These are phyloP conservation scores for Anableps anableps DNA, from an alignment of 2,797 vertebrate genomes.

Conservation along the genomic window DNA sequence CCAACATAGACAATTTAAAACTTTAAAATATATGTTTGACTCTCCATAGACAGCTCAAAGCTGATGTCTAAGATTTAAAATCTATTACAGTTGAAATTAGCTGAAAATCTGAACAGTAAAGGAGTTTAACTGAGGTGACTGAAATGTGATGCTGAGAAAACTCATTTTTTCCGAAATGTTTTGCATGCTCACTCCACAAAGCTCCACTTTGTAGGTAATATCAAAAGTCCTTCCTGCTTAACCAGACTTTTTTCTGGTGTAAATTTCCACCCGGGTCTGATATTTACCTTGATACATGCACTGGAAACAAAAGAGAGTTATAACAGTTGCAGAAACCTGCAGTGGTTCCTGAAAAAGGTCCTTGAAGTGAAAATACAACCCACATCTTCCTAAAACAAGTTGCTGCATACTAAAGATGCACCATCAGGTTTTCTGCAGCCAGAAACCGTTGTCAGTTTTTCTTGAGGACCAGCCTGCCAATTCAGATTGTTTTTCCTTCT, in stretches of 20 bases:
- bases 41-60: not conserved
- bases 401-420: not conserved
- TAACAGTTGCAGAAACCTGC: not conserved
- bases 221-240: not conserved
- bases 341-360: not conserved
- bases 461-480: not conserved
- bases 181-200: not conserved
- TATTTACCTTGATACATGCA: not conserved
- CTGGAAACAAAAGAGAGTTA: not conserved
- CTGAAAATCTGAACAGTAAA: not conserved
- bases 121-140: constrained; percentile 4
- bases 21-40: not conserved
- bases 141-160: not conserved
- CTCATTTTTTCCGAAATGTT: not conserved
- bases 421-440: not conserved
- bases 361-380: not conserved
- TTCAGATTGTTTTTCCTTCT: not conserved
- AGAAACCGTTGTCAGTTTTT: not conserved
- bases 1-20: not conserved
- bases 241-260: not conserved
- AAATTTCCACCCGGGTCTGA: not conserved
- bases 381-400: not conserved
- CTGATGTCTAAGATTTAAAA: not conserved
- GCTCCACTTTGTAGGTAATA: not conserved
- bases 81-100: not conserved